Base-by-base conservation (phyloP, 2,113 vertebrate species). In the Coreoperca whiteheadi region DNA sequence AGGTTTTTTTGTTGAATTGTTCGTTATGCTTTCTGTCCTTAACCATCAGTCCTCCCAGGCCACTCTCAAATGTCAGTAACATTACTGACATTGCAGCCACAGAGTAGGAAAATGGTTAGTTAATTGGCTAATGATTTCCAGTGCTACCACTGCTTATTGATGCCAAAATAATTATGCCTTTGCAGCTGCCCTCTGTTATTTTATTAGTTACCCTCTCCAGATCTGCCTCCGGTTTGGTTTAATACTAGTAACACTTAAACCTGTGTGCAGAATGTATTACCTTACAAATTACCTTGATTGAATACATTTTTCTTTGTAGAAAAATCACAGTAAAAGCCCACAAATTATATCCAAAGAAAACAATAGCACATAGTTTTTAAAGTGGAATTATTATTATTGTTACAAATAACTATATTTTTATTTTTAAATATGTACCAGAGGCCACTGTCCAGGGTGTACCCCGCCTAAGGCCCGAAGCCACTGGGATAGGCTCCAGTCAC, bases 51-150 rank as follows among this genome's bases (percentile, higher is more conserved):
- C 21, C 30, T 63, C 9, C 54, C 23, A 46, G 14, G 2, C 34
- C 11, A 20, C 48, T 74, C 53, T 20, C 21, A 39, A 21, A n/a
- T n/a, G n/a, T n/a, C n/a, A n/a, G n/a, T n/a, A n/a, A 53, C 41
- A 10, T 70, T 9, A 18, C 32, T 61, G 72, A 34, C 34, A 39
- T 23, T 74, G 41, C 21, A 46, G 53, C 71, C 23, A 43, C 32
- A 37, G 34, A 75, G 32, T 11, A 39, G 69, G 64, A 69, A 67
- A 54, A 46, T 30, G 21, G 48, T n/a, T 71, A 59, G 34, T 57
- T 81, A 72, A 88, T 86, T 79, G 76, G 41, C 74, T 67, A 87
- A 84, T 84, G 77, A 68, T 51, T 90, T 79, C 74, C 43, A 89
- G 67, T 79, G 87, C 83, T 8, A 59, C 14, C 20, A 30, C 46